Percentiles rank a stretch among this genome's conserved stretches.
Evolutionary conservation across 2,113 vertebrate genomes (phyloP).

Genomic region (Corvus hawaiiensis): DNA sequence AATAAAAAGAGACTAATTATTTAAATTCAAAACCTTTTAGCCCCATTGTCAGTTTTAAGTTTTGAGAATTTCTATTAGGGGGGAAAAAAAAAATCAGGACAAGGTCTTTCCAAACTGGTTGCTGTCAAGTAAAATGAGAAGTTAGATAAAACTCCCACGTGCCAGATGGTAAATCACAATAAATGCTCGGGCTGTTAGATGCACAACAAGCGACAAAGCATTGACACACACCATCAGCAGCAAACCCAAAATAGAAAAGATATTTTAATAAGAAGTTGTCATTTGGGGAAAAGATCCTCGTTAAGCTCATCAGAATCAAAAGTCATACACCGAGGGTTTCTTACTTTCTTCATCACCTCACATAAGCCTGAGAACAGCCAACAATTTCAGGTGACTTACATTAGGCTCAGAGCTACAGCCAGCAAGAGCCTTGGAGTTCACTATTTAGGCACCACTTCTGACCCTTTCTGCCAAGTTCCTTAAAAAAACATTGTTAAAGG

Average conservation of each 20-base stretch:
- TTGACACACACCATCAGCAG: conserved; percentile 41
- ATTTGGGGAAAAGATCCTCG: not conserved
- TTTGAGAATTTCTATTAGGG: not conserved
- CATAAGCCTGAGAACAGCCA: not conserved
- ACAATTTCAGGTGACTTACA: not conserved
- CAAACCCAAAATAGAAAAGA: conserved; percentile 45
- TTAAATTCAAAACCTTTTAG: not conserved
- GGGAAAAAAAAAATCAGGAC: not conserved
- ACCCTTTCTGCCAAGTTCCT: conserved; percentile 13
- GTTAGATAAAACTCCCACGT: conserved; percentile 67
- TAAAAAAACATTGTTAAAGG: not conserved
- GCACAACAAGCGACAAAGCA: conserved; percentile 46
- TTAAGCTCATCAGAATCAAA: not conserved
- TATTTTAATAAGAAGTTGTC: not conserved
- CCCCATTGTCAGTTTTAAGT: not conserved
- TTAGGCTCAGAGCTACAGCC: not conserved
- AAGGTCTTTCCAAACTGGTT: conserved; percentile 48
- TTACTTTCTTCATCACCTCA: not conserved
- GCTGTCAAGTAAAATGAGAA: conserved; percentile 59
- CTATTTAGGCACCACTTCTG: not conserved
- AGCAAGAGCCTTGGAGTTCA: not conserved
- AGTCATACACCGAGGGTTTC: not conserved
- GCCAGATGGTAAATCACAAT: conserved; percentile 69
- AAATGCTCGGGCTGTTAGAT: conserved; percentile 67
- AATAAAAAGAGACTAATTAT: not conserved